Evolutionary conservation across 2,888 invertebrate species (phyloP).

Genomic region (Pristionchus arcanus): DNA sequence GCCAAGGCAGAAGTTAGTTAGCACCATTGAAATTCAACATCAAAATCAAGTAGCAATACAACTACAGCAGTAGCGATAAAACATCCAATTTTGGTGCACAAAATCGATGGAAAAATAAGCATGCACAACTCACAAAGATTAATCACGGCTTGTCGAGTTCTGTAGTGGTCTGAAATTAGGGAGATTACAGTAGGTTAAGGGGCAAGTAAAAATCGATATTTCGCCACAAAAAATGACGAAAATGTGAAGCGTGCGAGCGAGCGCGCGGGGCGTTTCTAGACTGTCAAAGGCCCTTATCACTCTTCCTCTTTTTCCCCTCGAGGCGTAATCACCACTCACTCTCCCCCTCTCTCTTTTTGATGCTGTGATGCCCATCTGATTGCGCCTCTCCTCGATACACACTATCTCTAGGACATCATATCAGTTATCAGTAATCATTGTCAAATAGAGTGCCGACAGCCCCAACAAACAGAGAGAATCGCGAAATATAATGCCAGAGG

Average conservation of each 20-base stretch:
- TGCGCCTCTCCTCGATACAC: not conserved
- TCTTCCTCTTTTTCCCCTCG: not conserved
- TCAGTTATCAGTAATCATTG: conserved; percentile 15
- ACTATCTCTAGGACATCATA: not conserved
- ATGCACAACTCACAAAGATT: not conserved
- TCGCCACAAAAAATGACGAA: conserved; percentile 13
- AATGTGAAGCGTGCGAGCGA: not conserved
- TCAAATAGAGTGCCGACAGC: not conserved
- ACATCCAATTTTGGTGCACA: too few relatives aligned
- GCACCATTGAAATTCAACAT: too few relatives aligned
- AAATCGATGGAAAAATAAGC: not conserved
- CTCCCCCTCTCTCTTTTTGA: not conserved
- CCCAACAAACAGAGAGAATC: conserved; percentile 18
- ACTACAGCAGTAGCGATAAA: not conserved
- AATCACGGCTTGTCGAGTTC: not conserved
- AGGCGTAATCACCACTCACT: not conserved
- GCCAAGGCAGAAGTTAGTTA: not conserved
- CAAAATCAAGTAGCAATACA: not conserved
- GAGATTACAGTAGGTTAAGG: not conserved
- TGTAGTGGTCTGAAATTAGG: not conserved
- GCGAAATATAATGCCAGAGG: conserved; percentile 18
- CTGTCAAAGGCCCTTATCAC: not conserved
- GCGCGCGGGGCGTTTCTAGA: conserved; percentile 31
- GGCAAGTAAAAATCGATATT: not conserved
- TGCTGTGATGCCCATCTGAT: conserved; percentile 23